phyloP scores from a whole-genome alignment of 2,113 vertebrate species.

The Argyrosomus japonicus region DNA sequence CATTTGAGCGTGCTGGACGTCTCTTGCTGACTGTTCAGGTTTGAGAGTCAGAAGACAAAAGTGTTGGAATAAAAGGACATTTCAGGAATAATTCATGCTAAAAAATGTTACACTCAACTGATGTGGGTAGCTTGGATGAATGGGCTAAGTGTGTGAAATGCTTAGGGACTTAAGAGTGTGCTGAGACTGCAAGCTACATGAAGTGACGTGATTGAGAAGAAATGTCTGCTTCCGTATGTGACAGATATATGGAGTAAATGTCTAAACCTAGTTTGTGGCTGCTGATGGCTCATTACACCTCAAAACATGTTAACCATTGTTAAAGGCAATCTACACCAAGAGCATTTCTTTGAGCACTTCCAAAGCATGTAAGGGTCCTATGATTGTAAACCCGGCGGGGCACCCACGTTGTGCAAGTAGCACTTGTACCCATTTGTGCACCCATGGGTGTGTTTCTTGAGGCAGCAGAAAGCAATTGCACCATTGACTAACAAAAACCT shows the following conservation, averaged over 20 bases:
- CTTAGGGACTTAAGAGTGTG: background rate
- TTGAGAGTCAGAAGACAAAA: background rate
- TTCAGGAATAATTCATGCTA: background rate
- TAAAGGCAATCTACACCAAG: background rate
- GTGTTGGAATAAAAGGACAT: background rate
- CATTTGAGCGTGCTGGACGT: background rate
- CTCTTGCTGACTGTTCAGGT: conserved; percentile 13
- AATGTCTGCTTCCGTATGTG: background rate
- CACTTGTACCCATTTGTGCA: no score
- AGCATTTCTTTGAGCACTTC: no score
- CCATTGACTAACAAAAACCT: no score
- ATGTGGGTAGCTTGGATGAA: background rate
- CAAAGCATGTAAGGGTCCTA: no score
- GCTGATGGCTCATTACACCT: background rate
- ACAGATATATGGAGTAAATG: background rate
- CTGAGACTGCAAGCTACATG: background rate
- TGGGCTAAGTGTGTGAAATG: background rate
- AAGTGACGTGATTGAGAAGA: background rate
- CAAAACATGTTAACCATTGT: background rate
- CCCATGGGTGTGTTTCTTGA: no score
- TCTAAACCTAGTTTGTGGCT: background rate
- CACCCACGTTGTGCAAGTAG: no score
- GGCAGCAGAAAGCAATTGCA: no score
- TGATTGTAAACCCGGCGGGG: no score
- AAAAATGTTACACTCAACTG: background rate